Conservation (phyloP, 2,888 invertebrate genomes). For the Imbricaverruca yamaguchii region DNA sequence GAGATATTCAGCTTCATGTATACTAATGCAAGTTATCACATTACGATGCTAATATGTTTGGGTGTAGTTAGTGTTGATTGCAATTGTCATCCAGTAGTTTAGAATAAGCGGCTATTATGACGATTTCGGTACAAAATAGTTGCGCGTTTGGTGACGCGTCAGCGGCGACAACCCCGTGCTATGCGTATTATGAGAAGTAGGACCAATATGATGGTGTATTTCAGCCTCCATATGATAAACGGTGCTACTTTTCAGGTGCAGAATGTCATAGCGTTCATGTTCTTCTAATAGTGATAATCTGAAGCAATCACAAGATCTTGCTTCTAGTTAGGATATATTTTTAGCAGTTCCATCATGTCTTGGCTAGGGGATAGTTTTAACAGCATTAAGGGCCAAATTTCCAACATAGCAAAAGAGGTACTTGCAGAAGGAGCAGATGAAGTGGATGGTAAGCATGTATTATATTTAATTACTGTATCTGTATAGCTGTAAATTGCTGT, state of each 20-base stretch:
- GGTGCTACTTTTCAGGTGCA: too few species aligned
- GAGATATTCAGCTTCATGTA: too few species aligned
- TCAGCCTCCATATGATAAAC: too few species aligned
- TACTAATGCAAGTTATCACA: too few species aligned
- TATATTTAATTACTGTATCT: too few species aligned
- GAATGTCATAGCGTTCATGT: background rate
- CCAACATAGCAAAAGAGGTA: background rate
- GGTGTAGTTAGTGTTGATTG: too few species aligned
- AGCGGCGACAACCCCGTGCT: too few species aligned
- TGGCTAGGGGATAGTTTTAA: background rate
- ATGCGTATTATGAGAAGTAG: too few species aligned
- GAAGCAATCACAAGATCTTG: background rate
- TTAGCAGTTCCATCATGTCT: background rate
- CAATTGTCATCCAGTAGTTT: too few species aligned
- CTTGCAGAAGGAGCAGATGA: slow-evolving; percentile 8
- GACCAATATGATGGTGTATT: too few species aligned
- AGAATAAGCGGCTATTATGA: background rate
- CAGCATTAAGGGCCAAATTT: background rate
- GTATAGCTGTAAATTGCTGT: too few species aligned
- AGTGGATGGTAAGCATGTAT: background rate
- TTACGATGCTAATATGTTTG: too few species aligned
- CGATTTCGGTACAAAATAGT: background rate
- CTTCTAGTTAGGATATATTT: background rate
- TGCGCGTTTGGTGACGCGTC: background rate
- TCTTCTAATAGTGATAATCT: background rate